A percentile compares a stretch with the other conserved stretches of the same genome.
Evolutionary conservation across 2,113 vertebrate genomes (phyloP).

Genomic region (Nesogale talazaci): DNA sequence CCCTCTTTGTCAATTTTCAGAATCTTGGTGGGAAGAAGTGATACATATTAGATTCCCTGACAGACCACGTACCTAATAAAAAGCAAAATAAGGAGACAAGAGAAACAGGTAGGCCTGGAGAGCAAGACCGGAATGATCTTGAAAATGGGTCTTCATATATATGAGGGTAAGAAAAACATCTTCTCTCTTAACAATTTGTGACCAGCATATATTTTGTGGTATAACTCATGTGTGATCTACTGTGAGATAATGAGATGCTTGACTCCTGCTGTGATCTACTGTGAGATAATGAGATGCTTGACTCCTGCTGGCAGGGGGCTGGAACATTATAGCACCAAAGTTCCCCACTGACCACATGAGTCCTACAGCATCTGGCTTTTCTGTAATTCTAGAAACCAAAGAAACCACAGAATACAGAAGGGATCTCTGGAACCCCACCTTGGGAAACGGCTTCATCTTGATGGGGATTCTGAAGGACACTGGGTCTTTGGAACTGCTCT

Average conservation of each 20-base stretch:
- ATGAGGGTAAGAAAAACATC: background rate
- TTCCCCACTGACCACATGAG: background rate
- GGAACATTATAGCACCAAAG: background rate
- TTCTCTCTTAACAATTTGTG: background rate
- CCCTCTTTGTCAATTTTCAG: background rate
- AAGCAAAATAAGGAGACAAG: background rate
- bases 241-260: background rate
- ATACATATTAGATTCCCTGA: background rate
- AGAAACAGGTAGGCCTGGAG: background rate
- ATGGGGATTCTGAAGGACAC: background rate
- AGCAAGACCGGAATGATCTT: background rate
- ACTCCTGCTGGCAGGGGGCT: background rate
- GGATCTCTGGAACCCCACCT: slow-evolving; percentile 15
- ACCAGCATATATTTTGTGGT: background rate
- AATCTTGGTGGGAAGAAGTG: background rate
- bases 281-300: background rate
- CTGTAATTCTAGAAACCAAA: background rate
- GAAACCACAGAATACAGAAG: slow-evolving; percentile 9
- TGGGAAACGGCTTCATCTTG: slow-evolving; percentile 5
- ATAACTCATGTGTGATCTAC: background rate
- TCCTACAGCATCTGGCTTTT: background rate
- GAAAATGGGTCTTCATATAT: background rate
- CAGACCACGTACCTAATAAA: background rate
- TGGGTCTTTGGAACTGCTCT: background rate
- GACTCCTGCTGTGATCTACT: background rate